Evolutionary conservation across 2,888 invertebrate species (phyloP), one percentile per base, ranked within the genome.

Genomic region (Leptopterna dolabrata): DNA sequence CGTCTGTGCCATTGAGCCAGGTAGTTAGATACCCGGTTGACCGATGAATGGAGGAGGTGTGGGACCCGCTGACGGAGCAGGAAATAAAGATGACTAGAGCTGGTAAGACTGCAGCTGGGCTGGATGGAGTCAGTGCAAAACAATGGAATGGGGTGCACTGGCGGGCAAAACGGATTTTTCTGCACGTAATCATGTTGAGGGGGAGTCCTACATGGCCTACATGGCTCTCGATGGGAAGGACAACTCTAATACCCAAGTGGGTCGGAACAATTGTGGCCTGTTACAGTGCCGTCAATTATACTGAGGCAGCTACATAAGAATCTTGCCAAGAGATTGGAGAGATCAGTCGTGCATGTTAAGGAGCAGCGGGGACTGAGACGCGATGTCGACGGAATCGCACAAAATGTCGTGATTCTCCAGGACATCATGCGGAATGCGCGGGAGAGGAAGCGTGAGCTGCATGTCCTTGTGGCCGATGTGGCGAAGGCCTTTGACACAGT

Each of bases 401-500:
- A 63, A 6, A 24, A 63, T 16, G 7, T 19, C n/a, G n/a, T n/a
- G n/a, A n/a, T n/a, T n/a, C n/a, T n/a, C n/a, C n/a, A n/a, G n/a
- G n/a, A n/a, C n/a, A n/a, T n/a, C n/a, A n/a, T n/a, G n/a, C n/a
- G n/a, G n/a, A n/a, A n/a, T 41, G 16, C 70, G 27, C 4, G 29
- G 81, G 2, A 73, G 0, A 16, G n/a, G 70, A 71, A n/a, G 27
- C 27, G 45, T n/a, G 43, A 55, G 51, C 16, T 86, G 16, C 36
- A 51, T 36, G 1, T 55, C 1, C 9, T 41, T 0, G 85, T 90
- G 0, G 7, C 90, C 0, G 90, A 90, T 19, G 83, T 90, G 0
- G 84, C 89, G 0, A 90, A 90, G 80, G 90, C 90, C 0, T 91
- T 90, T 30, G 90, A 90, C 19, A 89, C 90, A 0, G 89, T 90